Evolutionary conservation across 2,888 invertebrate species (phyloP).

Genomic region (Eilema sororculum): DNA sequence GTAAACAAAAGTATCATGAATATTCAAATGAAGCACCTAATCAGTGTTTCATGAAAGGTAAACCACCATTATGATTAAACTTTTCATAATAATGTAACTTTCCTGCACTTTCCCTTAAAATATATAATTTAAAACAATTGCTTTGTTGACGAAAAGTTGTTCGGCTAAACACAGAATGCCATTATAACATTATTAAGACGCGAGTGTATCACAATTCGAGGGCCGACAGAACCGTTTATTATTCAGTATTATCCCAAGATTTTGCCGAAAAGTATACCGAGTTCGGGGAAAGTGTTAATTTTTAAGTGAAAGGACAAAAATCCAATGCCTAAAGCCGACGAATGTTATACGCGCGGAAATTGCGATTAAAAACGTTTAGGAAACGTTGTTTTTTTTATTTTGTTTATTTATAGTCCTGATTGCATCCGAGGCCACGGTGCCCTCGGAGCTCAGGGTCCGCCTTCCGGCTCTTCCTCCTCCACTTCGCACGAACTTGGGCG

Average conservation of each 20-base stretch:
- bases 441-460: too few species aligned
- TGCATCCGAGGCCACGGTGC: too few species aligned
- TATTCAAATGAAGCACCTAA: not conserved
- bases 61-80: slow-evolving; percentile 10
- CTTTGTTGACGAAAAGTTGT: slow-evolving; percentile 15
- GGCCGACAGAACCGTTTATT: slow-evolving; percentile 64
- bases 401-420: too few species aligned
- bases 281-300: slow-evolving; percentile 75
- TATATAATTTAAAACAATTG: slow-evolving; percentile 22
- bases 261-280: slow-evolving; percentile 57
- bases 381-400: not conserved
- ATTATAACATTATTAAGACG: slow-evolving; percentile 71
- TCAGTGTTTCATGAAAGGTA: not conserved
- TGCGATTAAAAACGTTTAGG: slow-evolving; percentile 16
- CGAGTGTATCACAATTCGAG: slow-evolving; percentile 60
- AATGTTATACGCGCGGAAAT: slow-evolving; percentile 39
- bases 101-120: slow-evolving; percentile 1
- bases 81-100: slow-evolving; percentile 15
- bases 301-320: slow-evolving; percentile 73
- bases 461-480: too few species aligned
- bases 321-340: slow-evolving; percentile 54
- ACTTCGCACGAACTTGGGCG: too few species aligned
- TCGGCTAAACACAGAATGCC: slow-evolving; percentile 36
- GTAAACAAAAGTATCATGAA: not conserved
- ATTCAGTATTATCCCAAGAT: slow-evolving; percentile 72